phyloP scores from a whole-genome alignment of 2,797 vertebrate species.

The Lepilemur septentrionalis region DNA sequence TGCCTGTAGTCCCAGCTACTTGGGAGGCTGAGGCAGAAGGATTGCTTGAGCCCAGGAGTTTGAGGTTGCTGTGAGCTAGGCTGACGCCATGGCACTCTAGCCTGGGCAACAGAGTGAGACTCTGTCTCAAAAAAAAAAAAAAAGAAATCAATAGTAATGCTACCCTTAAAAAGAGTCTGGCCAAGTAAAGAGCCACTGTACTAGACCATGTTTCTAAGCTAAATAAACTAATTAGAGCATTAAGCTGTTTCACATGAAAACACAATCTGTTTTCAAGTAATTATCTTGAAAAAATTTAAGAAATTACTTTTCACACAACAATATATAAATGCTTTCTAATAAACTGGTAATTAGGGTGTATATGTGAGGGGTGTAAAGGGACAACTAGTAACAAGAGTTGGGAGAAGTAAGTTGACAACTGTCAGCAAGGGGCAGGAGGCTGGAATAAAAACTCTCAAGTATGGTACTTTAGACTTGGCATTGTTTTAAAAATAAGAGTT shows the following conservation, averaged over 20 bases:
- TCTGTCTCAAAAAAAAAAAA: neutral
- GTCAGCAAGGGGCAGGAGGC: neutral
- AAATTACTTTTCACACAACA: neutral
- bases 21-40: too few species aligned
- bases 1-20: too few species aligned
- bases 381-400: neutral
- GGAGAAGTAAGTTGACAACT: neutral
- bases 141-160: neutral
- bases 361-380: neutral
- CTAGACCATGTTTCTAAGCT: constrained; percentile 16
- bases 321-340: neutral
- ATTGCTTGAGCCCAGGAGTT: too few species aligned
- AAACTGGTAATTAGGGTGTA: neutral
- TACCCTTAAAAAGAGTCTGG: neutral
- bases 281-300: constrained; percentile 3
- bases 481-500: neutral
- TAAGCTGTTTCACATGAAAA: neutral
- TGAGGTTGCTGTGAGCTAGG: too few species aligned
- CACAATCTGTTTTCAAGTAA: constrained; percentile 41
- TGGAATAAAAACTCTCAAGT: neutral
- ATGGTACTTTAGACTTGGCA: neutral
- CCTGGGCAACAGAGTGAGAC: too few species aligned
- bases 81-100: too few species aligned
- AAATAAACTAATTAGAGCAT: neutral
- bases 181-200: neutral